Evolutionary conservation across 2,888 invertebrate species (phyloP).

Genomic region (Dioctria rufipes): DNA sequence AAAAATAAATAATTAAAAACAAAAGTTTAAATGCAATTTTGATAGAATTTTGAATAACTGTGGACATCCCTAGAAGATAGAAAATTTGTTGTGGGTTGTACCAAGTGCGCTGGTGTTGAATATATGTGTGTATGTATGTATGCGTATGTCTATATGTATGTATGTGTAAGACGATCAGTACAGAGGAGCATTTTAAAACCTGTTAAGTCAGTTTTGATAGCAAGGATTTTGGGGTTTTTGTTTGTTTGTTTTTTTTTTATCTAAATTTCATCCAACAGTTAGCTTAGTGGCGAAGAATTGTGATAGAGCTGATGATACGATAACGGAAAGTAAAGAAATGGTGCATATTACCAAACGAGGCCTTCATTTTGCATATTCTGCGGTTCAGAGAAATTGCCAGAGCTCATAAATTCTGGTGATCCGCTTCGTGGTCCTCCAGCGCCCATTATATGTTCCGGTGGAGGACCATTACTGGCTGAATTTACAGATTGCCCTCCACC

Average conservation of each 20-base stretch:
- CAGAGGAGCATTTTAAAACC: too few species aligned
- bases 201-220: too few species aligned
- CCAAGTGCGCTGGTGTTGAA: too few species aligned
- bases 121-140: too few species aligned
- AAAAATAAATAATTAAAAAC: too few species aligned
- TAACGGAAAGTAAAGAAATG: constrained; percentile 52
- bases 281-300: constrained; percentile 28
- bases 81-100: too few species aligned
- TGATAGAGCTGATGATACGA: constrained; percentile 47
- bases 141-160: too few species aligned
- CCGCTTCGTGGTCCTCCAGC: constrained; percentile 78
- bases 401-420: constrained; percentile 81
- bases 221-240: too few species aligned
- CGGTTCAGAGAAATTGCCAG: constrained; percentile 78
- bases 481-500: constrained; percentile 69
- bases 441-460: constrained; percentile 77
- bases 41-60: too few species aligned
- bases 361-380: constrained; percentile 82
- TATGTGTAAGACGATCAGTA: too few species aligned
- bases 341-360: constrained; percentile 78
- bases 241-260: background rate
- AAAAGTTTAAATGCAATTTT: too few species aligned
- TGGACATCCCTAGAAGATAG: too few species aligned
- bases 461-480: constrained; percentile 72
- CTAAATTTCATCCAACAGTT: background rate